Conservation (phyloP, 2,797 vertebrate species). For the Cirrhinus molitorella region DNA sequence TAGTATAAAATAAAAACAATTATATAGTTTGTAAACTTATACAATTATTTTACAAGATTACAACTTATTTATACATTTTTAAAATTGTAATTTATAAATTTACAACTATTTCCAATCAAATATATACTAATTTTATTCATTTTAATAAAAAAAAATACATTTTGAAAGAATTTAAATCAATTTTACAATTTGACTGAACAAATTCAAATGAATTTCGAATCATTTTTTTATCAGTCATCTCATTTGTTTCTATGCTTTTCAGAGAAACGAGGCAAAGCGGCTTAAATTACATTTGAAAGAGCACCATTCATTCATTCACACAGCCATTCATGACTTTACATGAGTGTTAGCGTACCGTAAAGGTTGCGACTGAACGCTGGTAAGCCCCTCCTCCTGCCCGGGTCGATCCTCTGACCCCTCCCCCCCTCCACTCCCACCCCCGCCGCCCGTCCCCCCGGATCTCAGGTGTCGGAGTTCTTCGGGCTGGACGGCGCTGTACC, state of each 20-base stretch:
- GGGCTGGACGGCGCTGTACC: conserved; percentile 90
- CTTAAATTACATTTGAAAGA: background rate
- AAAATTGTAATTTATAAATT: background rate
- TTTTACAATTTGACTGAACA: background rate
- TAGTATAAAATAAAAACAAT: background rate
- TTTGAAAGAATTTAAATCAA: background rate
- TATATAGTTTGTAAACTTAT: background rate
- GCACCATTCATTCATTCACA: background rate
- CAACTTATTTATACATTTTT: background rate
- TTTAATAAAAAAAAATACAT: background rate
- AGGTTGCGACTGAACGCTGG: conserved; percentile 78
- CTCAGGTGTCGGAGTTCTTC: conserved; percentile 89
- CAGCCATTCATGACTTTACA: background rate
- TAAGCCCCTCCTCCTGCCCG: conserved; percentile 71
- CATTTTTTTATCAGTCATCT: background rate
- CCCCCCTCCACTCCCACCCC: conserved; percentile 59
- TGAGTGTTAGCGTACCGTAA: conserved; percentile 82
- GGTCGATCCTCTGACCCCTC: conserved; percentile 48
- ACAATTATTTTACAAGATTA: no score
- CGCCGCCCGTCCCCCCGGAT: conserved; percentile 66
- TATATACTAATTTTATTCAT: background rate
- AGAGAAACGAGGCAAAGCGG: background rate
- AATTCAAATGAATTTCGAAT: background rate
- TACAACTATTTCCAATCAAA: background rate
- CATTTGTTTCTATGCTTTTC: background rate